Conservation (phyloP, 2,113 vertebrate genomes). For the Hystrix cristata region DNA sequence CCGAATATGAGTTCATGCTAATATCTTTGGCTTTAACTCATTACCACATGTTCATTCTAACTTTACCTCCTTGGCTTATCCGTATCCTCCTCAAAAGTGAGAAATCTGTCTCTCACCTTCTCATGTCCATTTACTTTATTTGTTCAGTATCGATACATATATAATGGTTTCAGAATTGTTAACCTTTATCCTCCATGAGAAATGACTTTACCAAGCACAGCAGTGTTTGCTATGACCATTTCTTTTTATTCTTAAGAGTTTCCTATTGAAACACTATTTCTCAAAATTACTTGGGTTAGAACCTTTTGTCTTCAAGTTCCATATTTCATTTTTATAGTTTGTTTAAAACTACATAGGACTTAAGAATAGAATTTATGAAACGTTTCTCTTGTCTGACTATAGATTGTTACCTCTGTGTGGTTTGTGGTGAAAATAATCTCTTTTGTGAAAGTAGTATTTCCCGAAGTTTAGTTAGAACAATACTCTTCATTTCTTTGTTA, state of each 20-base stretch:
- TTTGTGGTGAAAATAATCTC: neutral
- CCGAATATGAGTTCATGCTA: slow-evolving; percentile 19
- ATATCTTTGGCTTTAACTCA: neutral
- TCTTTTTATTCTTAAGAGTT: neutral
- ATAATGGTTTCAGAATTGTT: neutral
- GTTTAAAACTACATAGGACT: neutral
- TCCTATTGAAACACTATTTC: neutral
- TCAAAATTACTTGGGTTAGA: neutral
- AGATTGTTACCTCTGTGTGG: neutral
- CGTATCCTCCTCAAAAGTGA: neutral
- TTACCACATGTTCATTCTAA: neutral
- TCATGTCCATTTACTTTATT: neutral
- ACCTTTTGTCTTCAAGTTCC: neutral
- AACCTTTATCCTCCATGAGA: neutral
- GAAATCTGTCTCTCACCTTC: neutral
- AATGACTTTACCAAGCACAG: neutral
- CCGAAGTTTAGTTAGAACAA: slow-evolving; percentile 42
- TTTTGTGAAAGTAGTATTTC: slow-evolving; percentile 33
- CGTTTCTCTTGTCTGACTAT: neutral
- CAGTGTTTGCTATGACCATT: neutral
- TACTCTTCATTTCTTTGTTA: slow-evolving; percentile 52
- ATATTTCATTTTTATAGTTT: neutral
- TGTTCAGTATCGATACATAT: neutral
- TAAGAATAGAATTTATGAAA: neutral
- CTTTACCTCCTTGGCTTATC: neutral